Evolutionary conservation across 2,888 invertebrate genomes (phyloP), one percentile per base, ranked within the genome.

Genomic region (Drosophila imparisetae): DNA sequence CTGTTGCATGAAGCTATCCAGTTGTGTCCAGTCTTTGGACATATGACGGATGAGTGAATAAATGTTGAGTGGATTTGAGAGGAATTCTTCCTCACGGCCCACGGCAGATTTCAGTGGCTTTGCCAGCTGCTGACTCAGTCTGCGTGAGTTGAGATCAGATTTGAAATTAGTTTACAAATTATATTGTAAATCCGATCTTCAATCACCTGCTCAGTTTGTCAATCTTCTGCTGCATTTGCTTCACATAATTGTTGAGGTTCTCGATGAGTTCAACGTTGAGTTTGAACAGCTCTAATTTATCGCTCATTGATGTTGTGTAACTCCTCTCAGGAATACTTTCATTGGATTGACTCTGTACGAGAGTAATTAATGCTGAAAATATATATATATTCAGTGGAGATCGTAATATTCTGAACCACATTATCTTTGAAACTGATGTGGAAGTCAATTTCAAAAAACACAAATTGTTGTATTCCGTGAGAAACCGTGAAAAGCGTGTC

Each of bases 41-140:
- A 79, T 60, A 34, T 80, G 82, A 0, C 82, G 70, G 11, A 84
- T 54, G 7, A 83, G 75, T 2, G 74, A 69, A 32, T 58, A 86
- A 29, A 64, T 67, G 48, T 79, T 55, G 2, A 83, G 36, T 0
- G 83, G 87, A 72, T 86, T 81, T 2, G 60, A 66, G 5, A 81
- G 13, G 18, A 72, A 75, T 30, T 81, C 82, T 53, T 64, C 30
- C 21, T 79, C 79, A 0, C n/a, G 54, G 0, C 63, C 75, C 27
- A 59, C 21, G 5, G 77, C 60, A 11, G 21, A 45, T 4, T 53
- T 18, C 7, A 79, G 10, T 1, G 82, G 60, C 2, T 42, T 11
- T 1, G 59, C 64, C 6, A 77, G 4, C 18, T 77, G 65, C 3
- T 29, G 8, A 8, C 36, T 55, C 7, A 86, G 6, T 7, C 83